Percentiles rank a stretch among this genome's conserved stretches.
Evolutionary conservation across 2,797 vertebrate species (phyloP).

Genomic region (Parauchenoglanis punctatus): DNA sequence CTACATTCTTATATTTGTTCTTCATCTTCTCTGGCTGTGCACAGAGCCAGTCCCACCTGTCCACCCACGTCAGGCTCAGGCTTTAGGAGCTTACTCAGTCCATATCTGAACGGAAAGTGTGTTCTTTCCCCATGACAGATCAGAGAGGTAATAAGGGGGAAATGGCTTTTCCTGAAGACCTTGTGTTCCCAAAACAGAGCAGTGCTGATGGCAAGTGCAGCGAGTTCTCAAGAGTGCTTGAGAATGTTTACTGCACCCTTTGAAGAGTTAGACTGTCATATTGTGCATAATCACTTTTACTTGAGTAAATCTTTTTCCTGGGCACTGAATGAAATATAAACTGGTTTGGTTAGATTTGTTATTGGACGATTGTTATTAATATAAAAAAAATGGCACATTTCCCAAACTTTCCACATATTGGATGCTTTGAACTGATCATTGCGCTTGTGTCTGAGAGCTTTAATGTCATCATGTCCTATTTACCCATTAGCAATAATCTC

Average conservation of each 20-base stretch:
- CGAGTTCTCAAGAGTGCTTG: constrained; percentile 28
- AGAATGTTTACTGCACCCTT: constrained; percentile 24
- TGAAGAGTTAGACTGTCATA: constrained; percentile 6
- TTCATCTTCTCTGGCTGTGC: constrained; percentile 36
- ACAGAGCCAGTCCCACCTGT: constrained; percentile 43
- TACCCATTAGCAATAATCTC: neutral
- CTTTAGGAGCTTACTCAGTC: constrained; percentile 29
- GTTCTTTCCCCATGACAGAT: constrained; percentile 37
- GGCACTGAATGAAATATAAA: neutral
- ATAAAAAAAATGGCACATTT: neutral
- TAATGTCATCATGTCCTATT: neutral
- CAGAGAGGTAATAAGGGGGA: constrained; percentile 35
- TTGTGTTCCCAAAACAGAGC: neutral
- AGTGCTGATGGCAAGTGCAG: constrained; percentile 26
- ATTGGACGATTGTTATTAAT: too few relatives aligned
- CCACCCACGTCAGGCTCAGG: constrained; percentile 18
- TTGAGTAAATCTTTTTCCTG: neutral
- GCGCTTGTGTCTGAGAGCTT: neutral
- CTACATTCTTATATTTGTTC: constrained; percentile 38
- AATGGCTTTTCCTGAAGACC: constrained; percentile 23
- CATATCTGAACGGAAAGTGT: constrained; percentile 21
- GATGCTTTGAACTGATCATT: neutral
- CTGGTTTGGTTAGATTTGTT: neutral
- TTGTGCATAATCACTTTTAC: neutral
- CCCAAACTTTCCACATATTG: neutral